A percentile compares a stretch with the other conserved stretches of the same genome.
phyloP scores from a whole-genome alignment of 2,888 invertebrate genomes.

The Andrena bicolor region DNA sequence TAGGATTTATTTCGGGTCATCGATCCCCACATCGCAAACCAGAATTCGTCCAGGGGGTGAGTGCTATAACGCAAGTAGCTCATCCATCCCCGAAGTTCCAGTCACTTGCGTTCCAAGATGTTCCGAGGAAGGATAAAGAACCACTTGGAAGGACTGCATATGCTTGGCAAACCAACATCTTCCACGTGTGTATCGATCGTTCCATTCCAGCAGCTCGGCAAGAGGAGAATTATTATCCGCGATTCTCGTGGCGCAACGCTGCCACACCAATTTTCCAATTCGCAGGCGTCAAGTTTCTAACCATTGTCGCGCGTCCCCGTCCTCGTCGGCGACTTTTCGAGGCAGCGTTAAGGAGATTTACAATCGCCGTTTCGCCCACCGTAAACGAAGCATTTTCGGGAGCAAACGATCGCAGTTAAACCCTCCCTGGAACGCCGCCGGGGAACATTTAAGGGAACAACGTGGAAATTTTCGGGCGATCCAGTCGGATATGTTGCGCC shows the following conservation, averaged over 20 bases:
- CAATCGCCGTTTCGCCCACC: slow-evolving; percentile 67
- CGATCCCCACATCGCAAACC: too few relatives aligned
- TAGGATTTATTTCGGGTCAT: too few relatives aligned
- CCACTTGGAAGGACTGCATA: not conserved
- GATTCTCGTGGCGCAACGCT: slow-evolving; percentile 5
- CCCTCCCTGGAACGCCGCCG: slow-evolving; percentile 64
- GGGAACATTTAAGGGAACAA: slow-evolving; percentile 66
- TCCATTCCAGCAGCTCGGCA: not conserved
- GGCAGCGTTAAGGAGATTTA: slow-evolving; percentile 65
- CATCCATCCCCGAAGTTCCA: not conserved
- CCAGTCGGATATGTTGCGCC: slow-evolving; percentile 58
- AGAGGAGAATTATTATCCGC: not conserved
- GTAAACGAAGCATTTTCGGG: slow-evolving; percentile 72
- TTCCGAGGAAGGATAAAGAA: not conserved
- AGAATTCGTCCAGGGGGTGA: too few relatives aligned
- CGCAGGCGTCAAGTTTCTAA: slow-evolving; percentile 29
- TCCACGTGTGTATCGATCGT: not conserved
- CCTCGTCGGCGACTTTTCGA: slow-evolving; percentile 57
- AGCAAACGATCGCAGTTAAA: slow-evolving; percentile 72
- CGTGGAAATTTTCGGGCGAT: slow-evolving; percentile 66
- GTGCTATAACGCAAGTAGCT: too few relatives aligned
- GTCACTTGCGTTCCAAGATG: not conserved
- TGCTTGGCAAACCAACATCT: not conserved
- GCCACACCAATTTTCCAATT: slow-evolving; percentile 28
- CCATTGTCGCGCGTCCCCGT: slow-evolving; percentile 11